Percentiles rank a stretch among this genome's conserved stretches.
phyloP scores from a whole-genome alignment of 2,113 vertebrate species.

The Carassius auratus region DNA sequence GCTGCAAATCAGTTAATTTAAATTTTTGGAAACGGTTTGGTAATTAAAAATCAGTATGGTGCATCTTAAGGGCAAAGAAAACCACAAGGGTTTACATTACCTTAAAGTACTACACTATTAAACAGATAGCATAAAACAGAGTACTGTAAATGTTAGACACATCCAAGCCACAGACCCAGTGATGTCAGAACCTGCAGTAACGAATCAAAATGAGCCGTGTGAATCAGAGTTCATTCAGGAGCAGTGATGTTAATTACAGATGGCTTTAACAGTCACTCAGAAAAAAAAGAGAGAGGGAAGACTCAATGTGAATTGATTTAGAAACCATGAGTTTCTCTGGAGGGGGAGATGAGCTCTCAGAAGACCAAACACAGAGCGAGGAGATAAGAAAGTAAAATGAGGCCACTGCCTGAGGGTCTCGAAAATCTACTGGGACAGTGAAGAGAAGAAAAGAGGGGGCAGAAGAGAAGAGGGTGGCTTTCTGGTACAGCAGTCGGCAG shows the following conservation, averaged over 20 bases:
- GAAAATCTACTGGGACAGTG: constrained; percentile 15
- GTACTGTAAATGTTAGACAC: no score
- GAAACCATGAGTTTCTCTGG: constrained; percentile 34
- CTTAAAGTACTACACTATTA: no score
- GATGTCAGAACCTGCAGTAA: background rate
- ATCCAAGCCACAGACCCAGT: background rate
- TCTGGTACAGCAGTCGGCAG: constrained; percentile 25
- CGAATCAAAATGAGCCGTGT: background rate
- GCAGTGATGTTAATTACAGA: constrained; percentile 46
- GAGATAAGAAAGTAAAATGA: constrained; percentile 33
- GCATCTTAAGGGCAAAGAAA: no score
- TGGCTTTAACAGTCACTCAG: constrained; percentile 32
- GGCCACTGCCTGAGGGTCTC: constrained; percentile 41
- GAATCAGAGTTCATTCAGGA: constrained; percentile 1
- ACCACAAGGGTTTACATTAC: no score
- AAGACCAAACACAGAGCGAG: constrained; percentile 43
- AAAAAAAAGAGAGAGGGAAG: constrained; percentile 34
- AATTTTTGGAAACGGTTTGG: no score
- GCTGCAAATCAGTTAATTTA: no score
- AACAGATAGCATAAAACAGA: no score
- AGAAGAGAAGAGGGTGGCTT: constrained; percentile 24
- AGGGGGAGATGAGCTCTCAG: constrained; percentile 27
- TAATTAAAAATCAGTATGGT: no score
- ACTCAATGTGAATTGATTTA: constrained; percentile 42
- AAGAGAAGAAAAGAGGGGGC: constrained; percentile 6